Evolutionary conservation across 2,888 invertebrate genomes (phyloP), one percentile per base, ranked within the genome.

Genomic region (Melangyna quadrimaculata): DNA sequence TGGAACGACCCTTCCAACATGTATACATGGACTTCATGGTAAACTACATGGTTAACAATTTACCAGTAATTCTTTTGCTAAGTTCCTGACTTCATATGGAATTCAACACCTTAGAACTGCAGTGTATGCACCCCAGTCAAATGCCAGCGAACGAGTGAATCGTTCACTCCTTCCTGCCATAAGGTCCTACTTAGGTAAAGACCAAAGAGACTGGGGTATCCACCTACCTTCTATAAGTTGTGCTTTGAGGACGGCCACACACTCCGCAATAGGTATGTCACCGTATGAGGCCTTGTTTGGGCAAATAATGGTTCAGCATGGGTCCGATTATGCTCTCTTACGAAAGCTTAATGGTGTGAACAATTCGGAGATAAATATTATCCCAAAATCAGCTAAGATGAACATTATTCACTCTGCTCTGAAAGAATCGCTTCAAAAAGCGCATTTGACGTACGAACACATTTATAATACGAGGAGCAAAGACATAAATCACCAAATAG

Each of bases 231-330:
- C 4, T 1, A 61, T 37, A 14, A n/a, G 37, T n/a, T 61, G 37
- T n/a, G 59, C 59, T 1, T 37, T 61, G 1, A 61, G 59, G 40
- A 61, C 59, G 1, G 22, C 3, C 3, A 3, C 5, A 0, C 71
- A 71, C 14, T 59, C 48, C 3, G 59, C 24, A 4, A 71, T 45
- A 2, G 48, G 48, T 8, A 48, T 71, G 4, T 43, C 59, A 0
- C 71, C 71, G 1, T 57, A 71, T 19, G 59, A 71, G 12, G 71
- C 32, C 1, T 12, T 71, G 8, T 59, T 59, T 22, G 71, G 71
- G 1, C 59, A 48, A 12, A 45, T 14, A 6, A 57, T 71, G 59
- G 5, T 71, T 1, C 59, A 71, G 10, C 57, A 71, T 59, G 71
- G 45, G 0, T 45, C 45, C 0, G 59, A 59, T 3, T 57, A 22